A percentile compares a stretch with the other conserved stretches of the same genome.
phyloP scores from a whole-genome alignment of 2,113 vertebrate genomes.

The Gadus chalcogrammus region DNA sequence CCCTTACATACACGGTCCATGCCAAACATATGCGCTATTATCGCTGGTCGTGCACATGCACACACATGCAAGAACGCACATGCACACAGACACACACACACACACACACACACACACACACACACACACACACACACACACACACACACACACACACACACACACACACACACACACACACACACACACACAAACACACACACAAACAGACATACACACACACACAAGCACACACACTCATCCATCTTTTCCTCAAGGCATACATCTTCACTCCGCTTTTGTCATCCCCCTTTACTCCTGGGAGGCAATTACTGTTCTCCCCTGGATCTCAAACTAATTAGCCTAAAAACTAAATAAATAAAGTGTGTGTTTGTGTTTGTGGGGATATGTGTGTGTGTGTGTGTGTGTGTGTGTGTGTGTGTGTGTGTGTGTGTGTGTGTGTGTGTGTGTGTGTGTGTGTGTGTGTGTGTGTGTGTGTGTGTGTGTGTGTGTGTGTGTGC shows the following conservation, averaged over 20 bases:
- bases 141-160: too few relatives aligned
- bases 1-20: slow-evolving; percentile 21
- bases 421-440: too few relatives aligned
- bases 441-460: too few relatives aligned
- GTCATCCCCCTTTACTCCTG: slow-evolving; percentile 62
- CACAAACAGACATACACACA: too few relatives aligned
- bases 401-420: too few relatives aligned
- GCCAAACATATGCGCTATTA: slow-evolving; percentile 32
- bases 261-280: slow-evolving; percentile 46
- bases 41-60: not conserved
- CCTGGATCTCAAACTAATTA: slow-evolving; percentile 75
- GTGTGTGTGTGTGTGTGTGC: too few relatives aligned
- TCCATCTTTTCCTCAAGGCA: slow-evolving; percentile 37
- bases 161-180: too few relatives aligned
- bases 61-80: not conserved
- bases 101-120: not conserved
- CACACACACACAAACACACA: too few relatives aligned
- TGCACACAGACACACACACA: not conserved
- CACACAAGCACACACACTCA: slow-evolving; percentile 2
- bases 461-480: too few relatives aligned
- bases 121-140: too few relatives aligned
- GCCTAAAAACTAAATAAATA: slow-evolving; percentile 77
- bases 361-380: too few relatives aligned
- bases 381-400: too few relatives aligned
- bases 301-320: slow-evolving; percentile 78